phyloP scores from a whole-genome alignment of 2,797 vertebrate species.

The Lacerta viridis region DNA sequence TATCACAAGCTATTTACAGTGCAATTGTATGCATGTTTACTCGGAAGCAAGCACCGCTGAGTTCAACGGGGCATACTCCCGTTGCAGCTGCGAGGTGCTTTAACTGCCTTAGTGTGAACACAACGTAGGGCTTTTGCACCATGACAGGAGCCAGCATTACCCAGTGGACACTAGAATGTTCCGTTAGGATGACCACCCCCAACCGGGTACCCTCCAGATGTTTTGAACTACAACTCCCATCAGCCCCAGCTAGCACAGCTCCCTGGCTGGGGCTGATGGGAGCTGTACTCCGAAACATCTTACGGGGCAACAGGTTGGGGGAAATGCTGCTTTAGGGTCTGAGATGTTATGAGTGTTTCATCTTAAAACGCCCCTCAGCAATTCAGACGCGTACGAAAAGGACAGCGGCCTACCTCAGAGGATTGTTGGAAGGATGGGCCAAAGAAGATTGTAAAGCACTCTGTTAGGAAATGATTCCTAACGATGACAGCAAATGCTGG shows the following conservation, averaged over 20 bases:
- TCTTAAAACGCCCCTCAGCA: not conserved
- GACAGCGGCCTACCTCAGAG: constrained; percentile 24
- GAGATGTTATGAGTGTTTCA: not conserved
- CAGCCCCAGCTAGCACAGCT: not conserved
- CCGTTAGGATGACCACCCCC: not conserved
- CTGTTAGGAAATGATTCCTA: not conserved
- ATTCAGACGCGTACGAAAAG: constrained; percentile 10
- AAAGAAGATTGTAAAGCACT: constrained; percentile 27
- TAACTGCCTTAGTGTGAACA: not conserved
- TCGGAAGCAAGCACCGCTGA: too few relatives aligned
- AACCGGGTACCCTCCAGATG: too few relatives aligned
- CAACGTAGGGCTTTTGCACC: not conserved
- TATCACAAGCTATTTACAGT: not conserved
- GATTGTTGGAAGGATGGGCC: constrained; percentile 1
- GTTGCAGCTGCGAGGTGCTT: not conserved
- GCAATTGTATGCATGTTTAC: too few relatives aligned
- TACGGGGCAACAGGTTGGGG: not conserved
- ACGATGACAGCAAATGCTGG: not conserved
- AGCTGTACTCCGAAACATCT: not conserved
- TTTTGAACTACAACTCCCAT: not conserved
- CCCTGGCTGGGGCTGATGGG: not conserved
- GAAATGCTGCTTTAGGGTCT: not conserved
- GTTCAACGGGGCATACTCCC: too few relatives aligned
- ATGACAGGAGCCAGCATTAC: not conserved
- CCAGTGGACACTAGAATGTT: constrained; percentile 14